A percentile compares a stretch with the other conserved stretches of the same genome.
phyloP scores from a whole-genome alignment of 2,888 invertebrate genomes.

The Dendrolimus houi region DNA sequence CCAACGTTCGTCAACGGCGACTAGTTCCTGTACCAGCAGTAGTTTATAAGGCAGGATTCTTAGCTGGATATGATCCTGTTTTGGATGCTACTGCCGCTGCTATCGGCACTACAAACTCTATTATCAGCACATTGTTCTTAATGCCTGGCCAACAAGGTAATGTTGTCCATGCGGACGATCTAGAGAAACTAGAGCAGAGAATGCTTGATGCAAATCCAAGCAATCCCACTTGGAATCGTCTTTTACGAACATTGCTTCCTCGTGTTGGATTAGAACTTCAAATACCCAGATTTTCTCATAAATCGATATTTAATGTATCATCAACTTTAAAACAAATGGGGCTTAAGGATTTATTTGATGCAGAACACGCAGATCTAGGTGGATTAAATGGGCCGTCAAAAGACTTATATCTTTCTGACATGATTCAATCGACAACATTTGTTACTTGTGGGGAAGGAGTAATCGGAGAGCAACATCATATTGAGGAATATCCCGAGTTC shows the following conservation, averaged over 20 bases:
- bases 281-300: constrained; percentile 88
- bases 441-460: constrained; percentile 87
- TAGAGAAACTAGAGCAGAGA: constrained; percentile 83
- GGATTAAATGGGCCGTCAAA: constrained; percentile 88
- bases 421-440: constrained; percentile 89
- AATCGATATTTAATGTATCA: constrained; percentile 88
- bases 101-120: constrained; percentile 81
- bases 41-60: constrained; percentile 84
- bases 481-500: constrained; percentile 87
- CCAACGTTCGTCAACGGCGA: constrained; percentile 85
- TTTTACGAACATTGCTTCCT: constrained; percentile 84
- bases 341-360: constrained; percentile 85
- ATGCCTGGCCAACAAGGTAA: constrained; percentile 92
- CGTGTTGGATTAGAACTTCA: constrained; percentile 88
- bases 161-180: constrained; percentile 85
- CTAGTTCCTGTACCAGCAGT: constrained; percentile 90
- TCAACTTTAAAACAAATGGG: constrained; percentile 88
- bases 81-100: constrained; percentile 90
- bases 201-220: constrained; percentile 80
- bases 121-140: constrained; percentile 86
- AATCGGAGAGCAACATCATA: constrained; percentile 84
- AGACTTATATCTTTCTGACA: constrained; percentile 88
- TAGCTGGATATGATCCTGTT: constrained; percentile 90
- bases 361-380: constrained; percentile 86
- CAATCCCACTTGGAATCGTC: constrained; percentile 83